phyloP scores from a whole-genome alignment of 2,888 invertebrate species.

The Drosophila cognata region DNA sequence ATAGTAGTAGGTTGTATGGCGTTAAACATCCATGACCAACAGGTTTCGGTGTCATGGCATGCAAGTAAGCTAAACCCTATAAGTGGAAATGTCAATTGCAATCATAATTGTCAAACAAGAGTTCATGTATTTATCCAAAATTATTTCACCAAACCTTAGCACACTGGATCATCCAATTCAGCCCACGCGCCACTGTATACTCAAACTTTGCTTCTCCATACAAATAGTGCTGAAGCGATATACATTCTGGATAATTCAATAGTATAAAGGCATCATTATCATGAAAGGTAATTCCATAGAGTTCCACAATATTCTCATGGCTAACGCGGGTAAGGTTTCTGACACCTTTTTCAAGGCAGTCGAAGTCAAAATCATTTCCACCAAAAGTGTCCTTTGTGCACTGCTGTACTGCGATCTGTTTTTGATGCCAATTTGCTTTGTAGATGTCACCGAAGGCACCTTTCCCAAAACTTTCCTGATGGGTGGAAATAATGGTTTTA shows the following conservation, averaged over 20 bases:
- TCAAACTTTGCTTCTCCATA: not conserved
- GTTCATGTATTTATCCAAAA: not conserved
- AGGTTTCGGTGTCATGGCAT: not conserved
- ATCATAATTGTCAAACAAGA: not conserved
- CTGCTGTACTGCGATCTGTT: constrained; percentile 2
- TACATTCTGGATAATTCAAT: constrained; percentile 2
- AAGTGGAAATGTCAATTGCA: not conserved
- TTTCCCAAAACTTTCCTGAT: not conserved
- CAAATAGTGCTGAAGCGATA: constrained; percentile 12
- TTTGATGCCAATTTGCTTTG: not conserved
- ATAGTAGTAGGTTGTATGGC: not conserved
- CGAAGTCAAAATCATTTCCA: not conserved
- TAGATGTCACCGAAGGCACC: constrained; percentile 1
- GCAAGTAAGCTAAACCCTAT: constrained; percentile 16
- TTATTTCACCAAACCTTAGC: not conserved
- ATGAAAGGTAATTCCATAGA: constrained; percentile 1
- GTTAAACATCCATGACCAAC: not conserved
- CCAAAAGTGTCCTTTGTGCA: not conserved
- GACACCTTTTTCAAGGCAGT: not conserved
- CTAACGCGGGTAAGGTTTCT: not conserved
- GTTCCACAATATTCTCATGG: constrained; percentile 7
- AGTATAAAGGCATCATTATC: not conserved
- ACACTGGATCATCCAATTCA: constrained; percentile 21
- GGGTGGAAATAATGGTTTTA: not conserved
- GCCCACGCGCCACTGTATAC: not conserved